phyloP scores from a whole-genome alignment of 1,140 invertebrate species.

The Sitodiplosis mosellana region DNA sequence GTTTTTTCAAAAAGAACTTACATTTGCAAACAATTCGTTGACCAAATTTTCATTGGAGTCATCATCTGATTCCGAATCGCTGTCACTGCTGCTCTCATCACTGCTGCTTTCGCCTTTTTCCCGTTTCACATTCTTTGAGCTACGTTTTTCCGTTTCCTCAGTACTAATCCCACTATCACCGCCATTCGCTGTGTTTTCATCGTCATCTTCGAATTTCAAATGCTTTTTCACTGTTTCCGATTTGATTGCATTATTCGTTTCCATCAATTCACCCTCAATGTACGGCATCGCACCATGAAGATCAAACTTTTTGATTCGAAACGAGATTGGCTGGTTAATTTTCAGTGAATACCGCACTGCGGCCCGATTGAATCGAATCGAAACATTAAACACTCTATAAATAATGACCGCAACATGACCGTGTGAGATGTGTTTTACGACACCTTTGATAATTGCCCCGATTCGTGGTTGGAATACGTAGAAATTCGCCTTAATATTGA shows the following conservation, averaged over 20 bases:
- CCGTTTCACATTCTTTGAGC: no score
- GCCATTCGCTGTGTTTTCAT: no score
- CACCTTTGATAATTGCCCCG: constrained; percentile 26
- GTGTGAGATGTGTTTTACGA: constrained; percentile 15
- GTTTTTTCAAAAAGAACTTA: no score
- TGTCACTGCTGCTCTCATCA: no score
- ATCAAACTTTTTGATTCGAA: constrained; percentile 21
- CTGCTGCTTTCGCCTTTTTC: no score
- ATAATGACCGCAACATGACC: constrained; percentile 18
- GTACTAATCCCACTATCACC: no score
- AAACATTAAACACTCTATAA: constrained; percentile 21
- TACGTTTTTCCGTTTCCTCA: no score
- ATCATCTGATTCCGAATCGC: no score
- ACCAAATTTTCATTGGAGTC: no score
- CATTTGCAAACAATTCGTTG: no score
- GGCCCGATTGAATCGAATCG: constrained; percentile 16
- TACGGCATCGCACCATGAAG: constrained; percentile 16
- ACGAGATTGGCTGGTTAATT: constrained; percentile 18
- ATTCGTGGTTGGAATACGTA: constrained; percentile 35
- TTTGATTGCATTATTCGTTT: constrained; percentile 11
- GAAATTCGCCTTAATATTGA: constrained; percentile 34
- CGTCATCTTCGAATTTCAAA: constrained; percentile 12
- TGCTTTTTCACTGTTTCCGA: constrained; percentile 20
- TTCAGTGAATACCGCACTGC: constrained; percentile 8
- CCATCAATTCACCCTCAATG: constrained; percentile 20